Evolutionary conservation across 2,888 invertebrate species (phyloP).

Genomic region (Penaeus monodon): DNA sequence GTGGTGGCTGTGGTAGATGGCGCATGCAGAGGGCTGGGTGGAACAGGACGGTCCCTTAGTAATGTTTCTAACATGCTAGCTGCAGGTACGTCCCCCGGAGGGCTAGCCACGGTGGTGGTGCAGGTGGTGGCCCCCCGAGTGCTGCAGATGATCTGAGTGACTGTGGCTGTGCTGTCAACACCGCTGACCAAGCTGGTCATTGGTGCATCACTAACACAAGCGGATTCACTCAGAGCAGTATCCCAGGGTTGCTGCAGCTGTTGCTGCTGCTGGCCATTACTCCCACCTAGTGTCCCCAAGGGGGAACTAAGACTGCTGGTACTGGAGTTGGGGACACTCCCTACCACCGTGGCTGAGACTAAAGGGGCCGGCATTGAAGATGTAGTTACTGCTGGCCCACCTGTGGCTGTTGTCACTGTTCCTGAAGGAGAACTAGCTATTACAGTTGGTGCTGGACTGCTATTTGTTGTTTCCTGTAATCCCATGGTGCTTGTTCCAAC

Average conservation of each 20-base stretch:
- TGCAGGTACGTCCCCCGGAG: conserved; percentile 62
- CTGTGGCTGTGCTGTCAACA: conserved; percentile 30
- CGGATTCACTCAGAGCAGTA: conserved; percentile 38
- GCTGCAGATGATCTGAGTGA: conserved; percentile 47
- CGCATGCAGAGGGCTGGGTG: conserved; percentile 49
- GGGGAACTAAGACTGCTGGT: conserved; percentile 60
- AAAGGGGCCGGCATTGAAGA: conserved; percentile 62
- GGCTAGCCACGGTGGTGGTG: conserved; percentile 65
- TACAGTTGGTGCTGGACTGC: conserved; percentile 20
- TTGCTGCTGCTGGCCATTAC: conserved; percentile 51
- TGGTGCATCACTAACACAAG: conserved; percentile 22
- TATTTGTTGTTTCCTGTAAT: conserved; percentile 11
- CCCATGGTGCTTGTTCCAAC: conserved; percentile 34
- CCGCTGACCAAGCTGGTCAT: conserved; percentile 39
- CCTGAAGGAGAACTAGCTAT: conserved; percentile 3
- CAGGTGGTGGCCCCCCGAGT: conserved; percentile 56
- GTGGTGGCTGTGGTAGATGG: conserved; percentile 52
- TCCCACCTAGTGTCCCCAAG: conserved; percentile 63
- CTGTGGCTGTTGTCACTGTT: not conserved
- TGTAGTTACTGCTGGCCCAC: conserved; percentile 22
- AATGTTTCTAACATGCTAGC: conserved; percentile 64
- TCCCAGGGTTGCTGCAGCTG: conserved; percentile 51
- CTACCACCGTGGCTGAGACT: conserved; percentile 66
- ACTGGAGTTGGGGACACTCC: conserved; percentile 53
- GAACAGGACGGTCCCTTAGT: conserved; percentile 62